phyloP scores from a whole-genome alignment of 2,113 vertebrate genomes.

The Antennarius striatus region DNA sequence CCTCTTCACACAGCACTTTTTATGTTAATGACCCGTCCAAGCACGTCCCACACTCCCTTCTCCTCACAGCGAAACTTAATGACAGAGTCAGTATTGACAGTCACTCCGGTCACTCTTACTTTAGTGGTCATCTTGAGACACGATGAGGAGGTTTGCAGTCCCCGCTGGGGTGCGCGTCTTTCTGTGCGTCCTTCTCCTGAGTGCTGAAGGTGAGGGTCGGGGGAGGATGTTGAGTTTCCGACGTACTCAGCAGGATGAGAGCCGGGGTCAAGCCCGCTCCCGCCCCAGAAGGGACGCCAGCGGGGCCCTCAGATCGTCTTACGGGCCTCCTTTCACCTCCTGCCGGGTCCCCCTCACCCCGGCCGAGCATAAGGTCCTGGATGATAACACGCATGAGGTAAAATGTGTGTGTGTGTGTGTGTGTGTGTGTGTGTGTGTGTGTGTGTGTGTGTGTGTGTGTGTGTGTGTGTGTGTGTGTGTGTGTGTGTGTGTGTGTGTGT shows the following conservation, averaged over 20 bases:
- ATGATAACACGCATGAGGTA: constrained; percentile 78
- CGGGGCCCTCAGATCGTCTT: constrained; percentile 15
- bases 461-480: too few relatives aligned
- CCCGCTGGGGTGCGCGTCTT: constrained; percentile 30
- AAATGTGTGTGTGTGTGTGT: constrained; percentile 11
- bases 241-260: constrained; percentile 39
- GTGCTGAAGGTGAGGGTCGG: constrained; percentile 17
- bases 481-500: too few relatives aligned
- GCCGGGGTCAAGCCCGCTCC: constrained; percentile 2
- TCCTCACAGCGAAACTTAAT: background rate
- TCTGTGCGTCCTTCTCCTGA: constrained; percentile 8
- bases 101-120: constrained; percentile 1
- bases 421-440: too few relatives aligned
- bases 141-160: constrained; percentile 51
- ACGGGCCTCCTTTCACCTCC: constrained; percentile 56
- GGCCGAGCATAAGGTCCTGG: constrained; percentile 62
- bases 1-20: constrained; percentile 63
- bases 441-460: too few relatives aligned
- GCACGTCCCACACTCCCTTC: constrained; percentile 38
- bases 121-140: constrained; percentile 24
- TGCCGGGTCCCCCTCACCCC: constrained; percentile 66
- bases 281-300: constrained; percentile 55
- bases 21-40: constrained; percentile 59
- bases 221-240: constrained; percentile 56
- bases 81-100: constrained; percentile 3